These are phyloP conservation scores for Mellilla xanthometata DNA, from an alignment of 2,888 invertebrate species.

Conservation along the genomic window DNA sequence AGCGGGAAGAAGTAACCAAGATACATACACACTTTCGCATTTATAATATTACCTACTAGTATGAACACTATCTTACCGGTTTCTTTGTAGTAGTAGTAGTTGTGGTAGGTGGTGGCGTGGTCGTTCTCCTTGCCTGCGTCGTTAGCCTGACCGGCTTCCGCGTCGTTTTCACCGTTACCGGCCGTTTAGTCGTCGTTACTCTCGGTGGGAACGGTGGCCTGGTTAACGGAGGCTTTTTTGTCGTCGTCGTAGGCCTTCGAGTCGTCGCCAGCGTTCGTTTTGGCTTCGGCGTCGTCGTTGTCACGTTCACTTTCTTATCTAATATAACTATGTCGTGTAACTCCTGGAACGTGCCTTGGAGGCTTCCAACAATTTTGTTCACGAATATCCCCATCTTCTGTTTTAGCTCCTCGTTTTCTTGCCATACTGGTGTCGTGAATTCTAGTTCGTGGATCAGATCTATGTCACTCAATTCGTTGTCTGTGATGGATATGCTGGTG, in stretches of 20 bases:
- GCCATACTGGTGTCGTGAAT: conserved; percentile 89
- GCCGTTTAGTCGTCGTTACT: conserved; percentile 68
- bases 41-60: too few species aligned
- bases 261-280: conserved; percentile 66
- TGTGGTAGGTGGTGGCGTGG: conserved; percentile 46
- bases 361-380: conserved; percentile 90
- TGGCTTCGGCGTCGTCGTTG: conserved; percentile 67
- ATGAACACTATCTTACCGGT: conserved; percentile 48
- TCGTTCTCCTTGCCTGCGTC: conserved; percentile 49
- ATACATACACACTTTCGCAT: too few species aligned
- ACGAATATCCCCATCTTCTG: conserved; percentile 92
- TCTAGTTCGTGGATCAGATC: conserved; percentile 81
- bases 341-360: conserved; percentile 92
- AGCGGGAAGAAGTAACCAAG: too few species aligned
- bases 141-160: conserved; percentile 65
- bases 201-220: conserved; percentile 61
- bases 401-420: conserved; percentile 88
- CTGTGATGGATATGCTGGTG: conserved; percentile 76
- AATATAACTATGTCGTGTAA: conserved; percentile 88
- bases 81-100: conserved; percentile 58
- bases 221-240: conserved; percentile 58
- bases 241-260: conserved; percentile 69
- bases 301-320: conserved; percentile 67
- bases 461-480: conserved; percentile 64
- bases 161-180: conserved; percentile 56